Conservation (phyloP, 2,888 invertebrate genomes). For the Kuschelorhynchus macadamiae region DNA sequence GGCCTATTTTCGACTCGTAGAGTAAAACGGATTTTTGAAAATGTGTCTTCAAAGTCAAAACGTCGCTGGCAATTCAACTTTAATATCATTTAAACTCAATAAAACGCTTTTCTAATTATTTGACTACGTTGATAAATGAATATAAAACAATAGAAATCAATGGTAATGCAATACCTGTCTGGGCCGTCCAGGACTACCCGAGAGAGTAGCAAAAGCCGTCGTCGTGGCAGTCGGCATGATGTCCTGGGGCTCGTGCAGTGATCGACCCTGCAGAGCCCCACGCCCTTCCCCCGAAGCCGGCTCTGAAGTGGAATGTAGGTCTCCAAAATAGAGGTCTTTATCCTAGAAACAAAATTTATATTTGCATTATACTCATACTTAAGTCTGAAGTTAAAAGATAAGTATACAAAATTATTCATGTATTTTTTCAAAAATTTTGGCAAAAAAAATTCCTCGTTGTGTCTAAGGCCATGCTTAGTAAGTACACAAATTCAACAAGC, state of each 20-base stretch:
- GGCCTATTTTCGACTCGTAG: too few relatives aligned
- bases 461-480: too few relatives aligned
- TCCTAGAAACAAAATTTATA: conserved; percentile 58
- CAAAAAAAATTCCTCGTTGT: too few relatives aligned
- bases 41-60: too few relatives aligned
- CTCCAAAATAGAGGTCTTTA: conserved; percentile 64
- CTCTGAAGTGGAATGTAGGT: conserved; percentile 47
- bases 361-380: background rate
- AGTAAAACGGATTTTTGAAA: too few relatives aligned
- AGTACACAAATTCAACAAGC: too few relatives aligned
- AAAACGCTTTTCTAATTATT: too few relatives aligned
- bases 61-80: too few relatives aligned
- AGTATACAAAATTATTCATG: background rate
- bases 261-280: conserved; percentile 82
- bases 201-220: conserved; percentile 72
- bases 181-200: conserved; percentile 51
- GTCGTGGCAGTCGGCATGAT: conserved; percentile 69
- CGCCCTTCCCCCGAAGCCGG: conserved; percentile 80
- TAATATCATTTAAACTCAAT: too few relatives aligned
- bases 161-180: conserved; percentile 38
- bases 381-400: background rate
- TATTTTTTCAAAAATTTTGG: too few relatives aligned
- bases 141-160: too few relatives aligned
- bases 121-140: too few relatives aligned
- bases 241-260: conserved; percentile 77